phyloP scores from a whole-genome alignment of 2,888 invertebrate species.

The Stenodema calcarata region DNA sequence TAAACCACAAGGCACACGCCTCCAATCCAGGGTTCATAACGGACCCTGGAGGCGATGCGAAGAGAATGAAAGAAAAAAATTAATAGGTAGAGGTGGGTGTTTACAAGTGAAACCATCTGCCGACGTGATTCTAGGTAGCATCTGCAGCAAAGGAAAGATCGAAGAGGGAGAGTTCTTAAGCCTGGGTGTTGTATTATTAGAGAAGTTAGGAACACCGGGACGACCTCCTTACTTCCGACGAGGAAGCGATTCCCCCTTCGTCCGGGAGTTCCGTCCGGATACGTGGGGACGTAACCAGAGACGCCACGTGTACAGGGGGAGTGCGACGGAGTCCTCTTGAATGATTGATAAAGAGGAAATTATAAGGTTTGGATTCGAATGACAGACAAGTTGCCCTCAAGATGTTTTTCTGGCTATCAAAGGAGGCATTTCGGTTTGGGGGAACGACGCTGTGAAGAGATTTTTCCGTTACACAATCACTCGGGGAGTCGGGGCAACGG shows the following conservation, averaged over 20 bases:
- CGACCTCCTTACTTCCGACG: constrained; percentile 32
- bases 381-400: constrained; percentile 31
- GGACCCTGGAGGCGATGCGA: constrained; percentile 33
- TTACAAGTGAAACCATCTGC: constrained; percentile 49
- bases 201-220: neutral
- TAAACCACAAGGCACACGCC: constrained; percentile 47
- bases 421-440: neutral
- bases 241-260: constrained; percentile 21
- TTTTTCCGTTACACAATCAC: constrained; percentile 41
- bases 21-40: constrained; percentile 39
- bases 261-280: neutral
- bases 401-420: constrained; percentile 17
- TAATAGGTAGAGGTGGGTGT: constrained; percentile 48
- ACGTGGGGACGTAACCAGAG: constrained; percentile 37
- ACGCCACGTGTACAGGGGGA: constrained; percentile 40
- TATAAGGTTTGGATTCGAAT: constrained; percentile 32
- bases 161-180: neutral
- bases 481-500: neutral
- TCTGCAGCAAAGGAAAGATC: constrained; percentile 13
- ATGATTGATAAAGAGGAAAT: constrained; percentile 38
- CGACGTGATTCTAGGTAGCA: constrained; percentile 48
- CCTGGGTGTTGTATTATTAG: constrained; percentile 46
- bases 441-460: neutral
- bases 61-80: constrained; percentile 4
- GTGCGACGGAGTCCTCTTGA: neutral